A percentile compares a stretch with the other conserved stretches of the same genome.
phyloP scores from a whole-genome alignment of 1,140 invertebrate species.

The Anoplolepis gracilipes region DNA sequence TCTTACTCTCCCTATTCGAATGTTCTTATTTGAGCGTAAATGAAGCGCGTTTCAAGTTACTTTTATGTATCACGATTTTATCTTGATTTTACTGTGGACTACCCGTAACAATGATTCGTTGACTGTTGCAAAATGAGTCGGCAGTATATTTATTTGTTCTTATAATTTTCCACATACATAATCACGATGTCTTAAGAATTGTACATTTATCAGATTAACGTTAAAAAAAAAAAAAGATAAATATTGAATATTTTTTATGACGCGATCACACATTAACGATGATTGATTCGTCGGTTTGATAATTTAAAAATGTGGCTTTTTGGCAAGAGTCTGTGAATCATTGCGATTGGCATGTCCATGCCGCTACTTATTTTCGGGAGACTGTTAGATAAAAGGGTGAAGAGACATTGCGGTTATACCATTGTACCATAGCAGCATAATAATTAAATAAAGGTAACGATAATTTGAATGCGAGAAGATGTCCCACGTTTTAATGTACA shows the following conservation, averaged over 20 bases:
- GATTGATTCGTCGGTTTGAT: slow-evolving; percentile 35
- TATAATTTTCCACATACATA: neutral
- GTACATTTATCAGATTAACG: neutral
- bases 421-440: slow-evolving; percentile 83
- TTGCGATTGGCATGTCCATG: slow-evolving; percentile 69
- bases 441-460: slow-evolving; percentile 83
- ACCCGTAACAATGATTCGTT: slow-evolving; percentile 67
- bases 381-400: slow-evolving; percentile 76
- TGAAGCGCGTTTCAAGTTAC: slow-evolving; percentile 56
- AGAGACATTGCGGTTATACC: slow-evolving; percentile 83
- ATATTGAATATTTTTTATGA: slow-evolving; percentile 39
- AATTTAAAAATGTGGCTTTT: slow-evolving; percentile 44
- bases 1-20: slow-evolving; percentile 74
- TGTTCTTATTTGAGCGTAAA: slow-evolving; percentile 67
- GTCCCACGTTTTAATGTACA: slow-evolving; percentile 85
- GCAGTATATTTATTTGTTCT: slow-evolving; percentile 53
- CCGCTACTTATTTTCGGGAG: slow-evolving; percentile 71
- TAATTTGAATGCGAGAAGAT: slow-evolving; percentile 82
- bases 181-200: slow-evolving; percentile 8
- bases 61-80: slow-evolving; percentile 68
- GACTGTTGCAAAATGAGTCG: slow-evolving; percentile 61
- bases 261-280: neutral
- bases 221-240: neutral
- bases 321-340: slow-evolving; percentile 56
- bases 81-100: slow-evolving; percentile 67